Evolutionary conservation across 92 coral and sea anemone genomes (phyloP), one percentile per base, ranked within the genome.

Genomic region (Zoanthus sociatus): DNA sequence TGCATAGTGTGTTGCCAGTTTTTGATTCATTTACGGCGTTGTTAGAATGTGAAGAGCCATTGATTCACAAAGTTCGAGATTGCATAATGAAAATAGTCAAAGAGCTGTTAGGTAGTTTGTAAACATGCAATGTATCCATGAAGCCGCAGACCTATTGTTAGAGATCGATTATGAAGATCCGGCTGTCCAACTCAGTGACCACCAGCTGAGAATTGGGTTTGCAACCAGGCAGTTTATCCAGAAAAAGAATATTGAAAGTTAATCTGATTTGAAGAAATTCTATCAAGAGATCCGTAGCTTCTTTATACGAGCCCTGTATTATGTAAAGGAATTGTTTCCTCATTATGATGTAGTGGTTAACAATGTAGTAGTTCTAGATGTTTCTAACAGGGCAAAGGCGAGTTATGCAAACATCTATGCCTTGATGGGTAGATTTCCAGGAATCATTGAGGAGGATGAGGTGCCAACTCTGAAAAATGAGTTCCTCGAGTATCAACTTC

Each of bases 1-100:
- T 88, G 72, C 88, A 89, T 83, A 88, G 84, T 82, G 89, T 88
- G 77, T 78, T 88, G 82, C 83, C 90, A 81, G 77, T 78, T 70
- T 48, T 87, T 67, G 84, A 87, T 61, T 72, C 91, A 30, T 91
- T 91, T 72, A 91, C 90, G 32, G 78, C 84, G 79, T 73, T 91
- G 31, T 91, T 88, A 60, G 92, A 92, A 77, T 73, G 71, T 84
- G 92, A 92, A 50, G 77, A 87, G 78, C 90, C 90, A 7, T 54
- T 92, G 87, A 87, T 92, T 79, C 92, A 91, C 74, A 92, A 86
- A 60, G 86, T 78, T 85, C 63, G 83, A 58, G 89, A 90, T 7
- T 90, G 90, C 71, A 78, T 82, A 71, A 85, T 58, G 74, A 86
- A 76, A 78, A 76, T 86, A 54, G 86, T 61, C 46, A 86, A 71